Percentiles rank a stretch among this genome's conserved stretches.
Evolutionary conservation across 2,888 invertebrate genomes (phyloP).

Genomic region (Pollenia labialis): DNA sequence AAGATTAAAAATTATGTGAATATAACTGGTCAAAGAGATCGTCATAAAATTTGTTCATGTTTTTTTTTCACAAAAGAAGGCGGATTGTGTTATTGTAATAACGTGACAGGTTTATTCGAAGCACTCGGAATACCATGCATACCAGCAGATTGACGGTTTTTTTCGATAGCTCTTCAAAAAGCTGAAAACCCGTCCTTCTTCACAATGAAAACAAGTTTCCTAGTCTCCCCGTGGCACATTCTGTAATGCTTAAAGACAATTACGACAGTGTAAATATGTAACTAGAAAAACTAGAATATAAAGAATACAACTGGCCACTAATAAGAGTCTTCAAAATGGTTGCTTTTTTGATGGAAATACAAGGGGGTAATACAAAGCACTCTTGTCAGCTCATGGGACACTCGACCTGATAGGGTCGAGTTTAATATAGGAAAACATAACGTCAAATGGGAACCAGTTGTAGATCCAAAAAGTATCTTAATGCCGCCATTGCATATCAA

Average conservation of each 20-base stretch:
- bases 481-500: no score
- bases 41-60: constrained; percentile 22
- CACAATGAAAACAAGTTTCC: constrained; percentile 66
- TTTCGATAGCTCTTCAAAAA: constrained; percentile 6
- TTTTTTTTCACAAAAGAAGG: constrained; percentile 12
- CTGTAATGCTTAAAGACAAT: constrained; percentile 77
- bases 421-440: no score
- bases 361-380: constrained; percentile 74
- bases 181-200: neutral
- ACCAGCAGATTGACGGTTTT: neutral
- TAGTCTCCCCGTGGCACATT: constrained; percentile 77
- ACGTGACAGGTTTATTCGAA: constrained; percentile 16
- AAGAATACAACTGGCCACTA: constrained; percentile 76
- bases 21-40: constrained; percentile 12
- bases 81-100: constrained; percentile 14
- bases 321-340: constrained; percentile 79
- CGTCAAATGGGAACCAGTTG: no score
- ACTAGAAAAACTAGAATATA: constrained; percentile 72
- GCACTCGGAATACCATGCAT: constrained; percentile 14
- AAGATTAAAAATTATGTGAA: constrained; percentile 9
- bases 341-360: constrained; percentile 75
- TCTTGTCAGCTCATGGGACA: no score
- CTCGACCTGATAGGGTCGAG: no score
- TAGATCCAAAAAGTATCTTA: no score
- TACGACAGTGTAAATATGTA: constrained; percentile 77